Evolutionary conservation across 2,888 invertebrate species (phyloP).

Genomic region (Conchocele bisecta): DNA sequence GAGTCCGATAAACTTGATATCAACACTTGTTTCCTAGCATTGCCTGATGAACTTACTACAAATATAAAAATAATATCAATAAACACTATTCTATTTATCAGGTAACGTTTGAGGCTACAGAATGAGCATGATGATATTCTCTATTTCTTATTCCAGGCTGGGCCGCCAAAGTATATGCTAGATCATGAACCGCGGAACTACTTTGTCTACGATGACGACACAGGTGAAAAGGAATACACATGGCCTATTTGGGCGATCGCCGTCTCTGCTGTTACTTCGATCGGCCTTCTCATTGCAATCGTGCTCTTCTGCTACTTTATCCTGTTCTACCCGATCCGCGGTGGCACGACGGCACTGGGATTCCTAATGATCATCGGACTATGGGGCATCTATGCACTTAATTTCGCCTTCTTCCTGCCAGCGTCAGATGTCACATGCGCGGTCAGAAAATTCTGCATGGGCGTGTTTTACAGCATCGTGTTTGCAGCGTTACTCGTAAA

Average conservation of each 20-base stretch:
- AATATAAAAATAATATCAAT: no score
- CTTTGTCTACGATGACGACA: conserved; percentile 62
- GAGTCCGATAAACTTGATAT: no score
- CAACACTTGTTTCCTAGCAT: no score
- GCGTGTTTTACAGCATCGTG: conserved; percentile 83
- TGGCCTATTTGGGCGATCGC: conserved; percentile 80
- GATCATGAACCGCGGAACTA: conserved; percentile 72
- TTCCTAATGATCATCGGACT: conserved; percentile 83
- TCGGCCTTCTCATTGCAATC: conserved; percentile 81
- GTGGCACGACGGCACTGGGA: conserved; percentile 82
- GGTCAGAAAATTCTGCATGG: conserved; percentile 82
- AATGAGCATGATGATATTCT: no score
- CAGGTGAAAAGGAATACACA: conserved; percentile 60
- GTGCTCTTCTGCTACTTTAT: conserved; percentile 81
- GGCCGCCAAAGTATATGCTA: conserved; percentile 40
- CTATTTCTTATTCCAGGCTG: no score
- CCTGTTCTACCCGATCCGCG: conserved; percentile 79
- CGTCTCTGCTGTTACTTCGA: conserved; percentile 75
- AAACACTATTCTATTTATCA: no score
- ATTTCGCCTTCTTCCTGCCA: conserved; percentile 83
- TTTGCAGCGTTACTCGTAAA: conserved; percentile 83
- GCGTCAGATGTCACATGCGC: conserved; percentile 82
- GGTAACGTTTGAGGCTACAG: no score
- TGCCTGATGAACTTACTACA: no score
- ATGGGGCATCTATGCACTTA: conserved; percentile 82